Evolutionary conservation across 2,113 vertebrate genomes (phyloP).

Genomic region (Gorilla gorilla): DNA sequence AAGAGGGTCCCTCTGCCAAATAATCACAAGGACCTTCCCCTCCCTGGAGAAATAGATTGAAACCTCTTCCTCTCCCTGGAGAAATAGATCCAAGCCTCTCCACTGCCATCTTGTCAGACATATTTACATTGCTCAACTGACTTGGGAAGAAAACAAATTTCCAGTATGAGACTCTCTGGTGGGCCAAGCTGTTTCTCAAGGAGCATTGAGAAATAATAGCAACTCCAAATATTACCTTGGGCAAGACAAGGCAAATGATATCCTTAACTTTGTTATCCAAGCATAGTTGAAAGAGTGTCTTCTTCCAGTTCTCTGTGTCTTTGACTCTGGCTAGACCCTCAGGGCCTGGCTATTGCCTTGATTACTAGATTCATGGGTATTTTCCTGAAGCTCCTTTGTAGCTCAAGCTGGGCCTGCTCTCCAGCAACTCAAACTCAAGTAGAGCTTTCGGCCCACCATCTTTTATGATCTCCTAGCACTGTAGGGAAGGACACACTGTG

Average conservation of each 20-base stretch:
- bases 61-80: neutral
- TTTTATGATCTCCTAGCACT: neutral
- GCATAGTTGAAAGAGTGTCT: neutral
- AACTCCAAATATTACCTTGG: neutral
- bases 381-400: neutral
- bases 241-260: neutral
- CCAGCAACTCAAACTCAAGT: neutral
- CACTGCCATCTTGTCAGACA: neutral
- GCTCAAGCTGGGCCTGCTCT: neutral
- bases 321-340: neutral
- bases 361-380: neutral
- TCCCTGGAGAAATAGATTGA: neutral
- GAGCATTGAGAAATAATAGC: neutral
- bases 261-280: neutral
- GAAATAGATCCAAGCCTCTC: neutral
- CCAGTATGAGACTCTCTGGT: neutral
- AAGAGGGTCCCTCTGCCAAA: neutral
- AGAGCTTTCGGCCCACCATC: neutral
- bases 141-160: neutral
- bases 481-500: neutral
- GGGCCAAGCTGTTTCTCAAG: neutral
- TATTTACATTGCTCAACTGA: neutral
- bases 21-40: neutral
- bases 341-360: neutral
- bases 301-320: neutral